These are phyloP conservation scores for Pharmacophagus antenor DNA, from an alignment of 2,888 invertebrate species.

Conservation along the genomic window DNA sequence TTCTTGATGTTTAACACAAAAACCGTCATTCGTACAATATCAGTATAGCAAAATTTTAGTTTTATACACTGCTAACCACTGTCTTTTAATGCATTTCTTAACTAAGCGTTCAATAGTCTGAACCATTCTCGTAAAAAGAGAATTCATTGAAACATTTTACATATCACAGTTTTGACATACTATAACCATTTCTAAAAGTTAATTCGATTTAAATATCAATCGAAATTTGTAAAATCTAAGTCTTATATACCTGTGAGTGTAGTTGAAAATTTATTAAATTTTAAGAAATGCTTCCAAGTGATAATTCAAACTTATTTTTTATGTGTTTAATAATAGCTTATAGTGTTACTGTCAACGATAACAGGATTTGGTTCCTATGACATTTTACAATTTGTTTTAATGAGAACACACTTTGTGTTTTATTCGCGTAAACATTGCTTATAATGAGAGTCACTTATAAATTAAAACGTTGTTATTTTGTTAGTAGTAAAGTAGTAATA, in stretches of 20 bases:
- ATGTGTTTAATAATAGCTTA: not conserved
- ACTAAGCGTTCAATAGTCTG: slow-evolving; percentile 11
- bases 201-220: slow-evolving; percentile 11
- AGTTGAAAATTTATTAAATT: not conserved
- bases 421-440: too few relatives aligned
- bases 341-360: not conserved
- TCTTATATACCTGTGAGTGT: slow-evolving; percentile 6
- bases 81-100: not conserved
- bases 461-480: too few relatives aligned
- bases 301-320: not conserved
- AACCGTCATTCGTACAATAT: not conserved
- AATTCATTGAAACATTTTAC: not conserved
- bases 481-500: too few relatives aligned
- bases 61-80: not conserved
- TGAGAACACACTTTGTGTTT: too few relatives aligned
- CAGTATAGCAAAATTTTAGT: not conserved
- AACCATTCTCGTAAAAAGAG: slow-evolving; percentile 7
- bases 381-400: too few relatives aligned
- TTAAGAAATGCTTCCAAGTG: not conserved
- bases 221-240: slow-evolving; percentile 18
- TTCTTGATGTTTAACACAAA: too few relatives aligned
- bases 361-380: not conserved
- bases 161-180: not conserved
- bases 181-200: not conserved
- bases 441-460: too few relatives aligned